Conservation (phyloP, 2,888 invertebrate species). For the Papilio protenor region DNA sequence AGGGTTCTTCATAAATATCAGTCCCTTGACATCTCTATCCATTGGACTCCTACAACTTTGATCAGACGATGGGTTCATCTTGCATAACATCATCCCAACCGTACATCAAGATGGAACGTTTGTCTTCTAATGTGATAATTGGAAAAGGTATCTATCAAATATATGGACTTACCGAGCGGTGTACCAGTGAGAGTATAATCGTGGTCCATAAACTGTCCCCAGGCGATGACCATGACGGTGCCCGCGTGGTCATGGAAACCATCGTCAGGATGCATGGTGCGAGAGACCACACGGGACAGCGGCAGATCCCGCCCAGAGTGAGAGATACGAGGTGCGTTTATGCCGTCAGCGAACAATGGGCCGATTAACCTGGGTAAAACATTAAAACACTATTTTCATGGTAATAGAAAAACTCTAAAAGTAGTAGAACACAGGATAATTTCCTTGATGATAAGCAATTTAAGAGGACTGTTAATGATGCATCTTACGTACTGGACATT, state of each 20-base stretch:
- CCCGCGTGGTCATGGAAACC: conserved; percentile 97
- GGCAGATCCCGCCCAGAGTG: conserved; percentile 91
- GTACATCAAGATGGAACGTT: neutral
- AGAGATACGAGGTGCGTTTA: conserved; percentile 92
- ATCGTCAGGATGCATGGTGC: conserved; percentile 96
- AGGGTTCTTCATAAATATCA: neutral
- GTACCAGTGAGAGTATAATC: conserved; percentile 95
- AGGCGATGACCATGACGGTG: conserved; percentile 96
- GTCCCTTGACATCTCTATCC: neutral
- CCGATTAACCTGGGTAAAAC: conserved; percentile 85
- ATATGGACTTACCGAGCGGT: conserved; percentile 87
- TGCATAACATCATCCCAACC: neutral
- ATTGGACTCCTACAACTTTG: neutral
- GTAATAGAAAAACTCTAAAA: neutral
- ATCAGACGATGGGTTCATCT: neutral
- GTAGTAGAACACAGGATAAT: neutral
- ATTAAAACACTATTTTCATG: neutral
- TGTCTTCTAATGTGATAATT: neutral
- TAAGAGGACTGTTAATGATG: neutral
- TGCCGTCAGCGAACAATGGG: conserved; percentile 93
- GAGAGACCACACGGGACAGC: conserved; percentile 92
- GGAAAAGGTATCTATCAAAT: neutral
- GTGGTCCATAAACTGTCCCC: conserved; percentile 98
- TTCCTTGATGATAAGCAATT: neutral
- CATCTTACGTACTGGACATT: neutral